Percentiles rank a stretch among this genome's conserved stretches.
Conservation (phyloP, 1,140 invertebrate species). For the Rhysida immarginata region DNA sequence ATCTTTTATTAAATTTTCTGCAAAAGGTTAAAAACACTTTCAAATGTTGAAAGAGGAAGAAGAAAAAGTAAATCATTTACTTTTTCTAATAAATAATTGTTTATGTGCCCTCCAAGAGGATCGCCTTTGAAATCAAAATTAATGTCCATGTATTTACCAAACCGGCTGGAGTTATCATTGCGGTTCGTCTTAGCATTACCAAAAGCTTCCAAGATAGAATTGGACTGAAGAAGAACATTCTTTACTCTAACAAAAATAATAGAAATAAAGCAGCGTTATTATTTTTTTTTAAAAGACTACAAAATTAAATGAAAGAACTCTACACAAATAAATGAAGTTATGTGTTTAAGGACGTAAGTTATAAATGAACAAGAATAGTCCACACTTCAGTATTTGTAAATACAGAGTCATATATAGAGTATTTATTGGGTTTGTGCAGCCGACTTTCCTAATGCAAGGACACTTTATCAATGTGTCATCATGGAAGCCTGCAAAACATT, state of each 20-base stretch:
- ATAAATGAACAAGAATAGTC: no score
- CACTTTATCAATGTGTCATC: no score
- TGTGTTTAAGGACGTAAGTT: no score
- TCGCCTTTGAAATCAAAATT: slow-evolving; percentile 98
- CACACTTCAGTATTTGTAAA: no score
- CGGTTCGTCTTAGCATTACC: slow-evolving; percentile 95
- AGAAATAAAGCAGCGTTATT: no score
- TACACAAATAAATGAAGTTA: no score
- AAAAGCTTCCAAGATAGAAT: slow-evolving; percentile 88
- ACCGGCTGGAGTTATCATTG: slow-evolving; percentile 93
- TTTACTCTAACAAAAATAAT: slow-evolving; percentile 58
- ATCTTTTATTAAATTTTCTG: background rate
- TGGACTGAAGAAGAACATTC: slow-evolving; percentile 90
- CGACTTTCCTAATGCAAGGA: no score
- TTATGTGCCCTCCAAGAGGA: slow-evolving; percentile 88
- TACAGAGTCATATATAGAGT: no score
- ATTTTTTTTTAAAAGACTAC: no score
- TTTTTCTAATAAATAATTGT: slow-evolving; percentile 92
- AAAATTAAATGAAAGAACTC: no score
- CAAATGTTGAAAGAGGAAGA: background rate
- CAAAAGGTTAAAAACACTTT: background rate
- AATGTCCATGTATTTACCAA: slow-evolving; percentile 99
- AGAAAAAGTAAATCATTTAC: slow-evolving; percentile 17
- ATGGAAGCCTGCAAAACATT: no score
- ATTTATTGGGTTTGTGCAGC: no score